phyloP scores from a whole-genome alignment of 2,113 vertebrate genomes.

The Austrofundulus limnaeus region DNA sequence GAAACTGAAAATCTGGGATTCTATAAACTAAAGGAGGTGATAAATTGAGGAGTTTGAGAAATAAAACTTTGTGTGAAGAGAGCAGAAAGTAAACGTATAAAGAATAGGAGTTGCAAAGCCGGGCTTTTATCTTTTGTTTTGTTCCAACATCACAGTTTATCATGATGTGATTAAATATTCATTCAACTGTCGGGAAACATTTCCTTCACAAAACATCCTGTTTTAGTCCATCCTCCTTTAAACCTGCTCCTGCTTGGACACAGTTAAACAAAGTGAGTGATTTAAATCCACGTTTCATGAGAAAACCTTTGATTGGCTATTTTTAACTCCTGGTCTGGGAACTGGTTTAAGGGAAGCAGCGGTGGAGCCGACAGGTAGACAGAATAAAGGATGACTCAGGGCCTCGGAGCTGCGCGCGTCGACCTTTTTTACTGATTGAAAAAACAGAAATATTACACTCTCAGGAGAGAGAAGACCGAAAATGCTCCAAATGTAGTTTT shows the following conservation, averaged over 20 bases:
- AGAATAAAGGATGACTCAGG: constrained; percentile 52
- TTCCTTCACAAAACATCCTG: constrained; percentile 14
- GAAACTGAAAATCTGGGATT: no score
- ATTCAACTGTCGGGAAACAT: not conserved
- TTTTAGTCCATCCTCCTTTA: constrained; percentile 15
- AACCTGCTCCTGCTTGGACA: constrained; percentile 28
- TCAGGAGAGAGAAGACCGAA: not conserved
- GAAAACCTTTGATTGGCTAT: constrained; percentile 56
- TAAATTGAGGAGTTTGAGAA: no score
- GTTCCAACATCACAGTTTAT: not conserved
- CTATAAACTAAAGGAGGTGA: no score
- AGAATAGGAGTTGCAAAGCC: not conserved
- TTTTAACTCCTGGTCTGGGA: constrained; percentile 50
- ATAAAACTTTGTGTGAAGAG: no score
- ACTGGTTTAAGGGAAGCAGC: constrained; percentile 53
- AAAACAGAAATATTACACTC: constrained; percentile 37
- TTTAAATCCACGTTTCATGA: constrained; percentile 36
- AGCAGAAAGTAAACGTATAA: no score
- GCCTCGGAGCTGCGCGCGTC: not conserved
- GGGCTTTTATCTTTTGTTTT: not conserved
- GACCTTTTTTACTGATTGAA: constrained; percentile 37
- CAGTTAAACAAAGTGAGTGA: constrained; percentile 26
- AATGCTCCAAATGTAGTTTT: constrained; percentile 6
- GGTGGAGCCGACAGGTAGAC: constrained; percentile 24
- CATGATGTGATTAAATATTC: not conserved